These are phyloP conservation scores for Galaxias olidus DNA, from an alignment of 2,797 vertebrate genomes.

Conservation along the genomic window DNA sequence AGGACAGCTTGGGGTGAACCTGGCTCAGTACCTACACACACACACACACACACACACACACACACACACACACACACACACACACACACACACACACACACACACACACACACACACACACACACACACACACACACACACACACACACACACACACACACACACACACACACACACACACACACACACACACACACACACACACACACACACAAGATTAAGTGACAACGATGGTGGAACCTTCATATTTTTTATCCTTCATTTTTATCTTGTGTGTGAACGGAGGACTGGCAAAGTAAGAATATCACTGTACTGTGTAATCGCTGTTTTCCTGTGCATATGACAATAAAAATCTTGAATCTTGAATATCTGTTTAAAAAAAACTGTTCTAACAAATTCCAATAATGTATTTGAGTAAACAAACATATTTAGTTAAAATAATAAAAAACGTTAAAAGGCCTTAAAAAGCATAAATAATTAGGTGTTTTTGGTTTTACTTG, in stretches of 20 bases:
- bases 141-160: not conserved
- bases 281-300: not conserved
- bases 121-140: not conserved
- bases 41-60: conserved; percentile 30
- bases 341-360: too few species aligned
- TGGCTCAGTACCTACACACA: conserved; percentile 87
- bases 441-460: too few species aligned
- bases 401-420: too few species aligned
- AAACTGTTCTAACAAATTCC: too few species aligned
- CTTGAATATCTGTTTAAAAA: too few species aligned
- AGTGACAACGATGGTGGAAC: too few species aligned
- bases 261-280: too few species aligned
- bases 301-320: not conserved
- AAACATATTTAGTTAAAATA: too few species aligned
- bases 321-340: not conserved
- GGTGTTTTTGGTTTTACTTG: too few species aligned
- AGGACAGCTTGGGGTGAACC: conserved; percentile 93
- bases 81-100: conserved; percentile 3
- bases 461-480: too few species aligned
- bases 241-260: too few species aligned
- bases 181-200: not conserved
- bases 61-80: conserved; percentile 5
- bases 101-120: conserved; percentile 5
- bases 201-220: too few species aligned
- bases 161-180: not conserved